Base-by-base conservation (phyloP, 2,113 vertebrate genomes). In the Ovis aries region DNA sequence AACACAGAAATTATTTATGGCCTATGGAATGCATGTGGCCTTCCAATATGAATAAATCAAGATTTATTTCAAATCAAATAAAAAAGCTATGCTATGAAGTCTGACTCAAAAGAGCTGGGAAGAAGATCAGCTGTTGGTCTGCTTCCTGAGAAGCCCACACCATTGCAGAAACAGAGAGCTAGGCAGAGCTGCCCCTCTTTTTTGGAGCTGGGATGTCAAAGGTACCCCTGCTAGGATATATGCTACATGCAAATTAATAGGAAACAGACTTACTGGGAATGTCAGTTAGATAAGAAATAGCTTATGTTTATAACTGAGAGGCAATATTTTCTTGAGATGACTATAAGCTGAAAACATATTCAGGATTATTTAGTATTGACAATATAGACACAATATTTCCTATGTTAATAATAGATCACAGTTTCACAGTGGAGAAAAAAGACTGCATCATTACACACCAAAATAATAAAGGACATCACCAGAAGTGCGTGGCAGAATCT, bases 1-100 rank as follows among this genome's bases (percentile, higher is more conserved):
- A 81, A 84, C 43, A 77, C 12, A 80, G 52, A 81, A 91, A 29
- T 27, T 14, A 77, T 43, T 84, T 88, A 71, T 40, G 17, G 48
- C 25, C 27, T 91, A 50, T 52, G 50, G 50, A 80, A 89, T 36
- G 21, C 16, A 14, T n/a, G 50, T 77, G 40, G 31, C 43, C 83
- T 67, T 96, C 88, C 57, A 84, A 55, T 80, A 95, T 43, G 29
- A 67, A 84, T 43, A 84, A 71, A 60, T 43, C 33, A 91, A 84
- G 59, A 91, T 91, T 88, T 95, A 64, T 62, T 96, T 97, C 60
- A 96, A 86, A 86, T 7, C 48, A 91, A 93, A 86, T 36, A 14
- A 71, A 31, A 85, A 89, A 88, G 31, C 57, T 84, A 90, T n/a
- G 15, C 67, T 62, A 19, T 53, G 14, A 94, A 59, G 16, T 82